Conservation (phyloP, 2,888 invertebrate genomes). For the Capitulum mitella region DNA sequence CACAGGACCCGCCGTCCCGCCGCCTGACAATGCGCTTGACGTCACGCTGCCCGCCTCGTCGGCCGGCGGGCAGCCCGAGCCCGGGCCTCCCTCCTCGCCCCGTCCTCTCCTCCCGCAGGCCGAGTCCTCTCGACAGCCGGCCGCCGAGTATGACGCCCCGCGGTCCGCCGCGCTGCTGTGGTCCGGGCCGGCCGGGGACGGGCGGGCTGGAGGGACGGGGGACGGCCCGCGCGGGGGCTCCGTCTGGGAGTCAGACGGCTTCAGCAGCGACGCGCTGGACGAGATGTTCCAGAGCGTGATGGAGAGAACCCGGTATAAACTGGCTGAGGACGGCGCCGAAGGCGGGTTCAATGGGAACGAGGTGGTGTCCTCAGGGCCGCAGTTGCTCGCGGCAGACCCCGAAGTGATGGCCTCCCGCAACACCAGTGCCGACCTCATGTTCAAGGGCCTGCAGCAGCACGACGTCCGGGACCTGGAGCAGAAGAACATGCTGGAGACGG, state of each 20-base stretch:
- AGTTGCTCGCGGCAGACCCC: neutral
- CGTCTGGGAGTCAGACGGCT: neutral
- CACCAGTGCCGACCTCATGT: slow-evolving; percentile 1
- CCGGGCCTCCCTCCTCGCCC: too few species aligned
- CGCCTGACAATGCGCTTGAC: neutral
- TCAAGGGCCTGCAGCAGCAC: neutral
- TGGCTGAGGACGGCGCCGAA: neutral
- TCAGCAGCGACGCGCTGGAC: neutral
- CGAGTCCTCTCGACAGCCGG: neutral
- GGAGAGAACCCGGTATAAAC: neutral
- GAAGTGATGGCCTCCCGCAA: neutral
- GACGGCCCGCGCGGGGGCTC: neutral
- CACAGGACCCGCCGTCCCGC: neutral
- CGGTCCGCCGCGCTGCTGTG: neutral
- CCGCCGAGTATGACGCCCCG: neutral
- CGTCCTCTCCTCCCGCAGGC: neutral
- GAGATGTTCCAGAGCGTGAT: neutral
- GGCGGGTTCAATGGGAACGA: neutral
- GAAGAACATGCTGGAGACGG: neutral
- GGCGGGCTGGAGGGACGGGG: neutral
- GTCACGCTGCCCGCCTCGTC: neutral
- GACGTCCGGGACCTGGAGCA: neutral
- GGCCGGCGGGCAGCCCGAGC: neutral
- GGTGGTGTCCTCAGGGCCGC: neutral
- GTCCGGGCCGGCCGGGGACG: neutral